Base-by-base conservation (phyloP, 2,113 vertebrate genomes). In the Neogale vison region DNA sequence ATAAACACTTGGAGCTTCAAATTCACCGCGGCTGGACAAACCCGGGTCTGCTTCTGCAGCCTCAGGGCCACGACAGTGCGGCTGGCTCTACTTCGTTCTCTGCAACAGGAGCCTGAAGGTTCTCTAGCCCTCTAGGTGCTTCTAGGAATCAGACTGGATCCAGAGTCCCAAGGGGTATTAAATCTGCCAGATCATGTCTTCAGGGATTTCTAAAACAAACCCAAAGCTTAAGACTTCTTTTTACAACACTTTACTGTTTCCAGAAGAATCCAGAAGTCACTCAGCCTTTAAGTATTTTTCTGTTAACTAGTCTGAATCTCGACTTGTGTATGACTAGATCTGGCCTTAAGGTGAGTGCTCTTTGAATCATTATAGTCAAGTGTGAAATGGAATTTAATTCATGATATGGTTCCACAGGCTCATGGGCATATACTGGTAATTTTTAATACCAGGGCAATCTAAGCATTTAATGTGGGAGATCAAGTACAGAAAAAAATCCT, bases 191-290 rank as follows among this genome's bases (percentile, higher is more conserved):
- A n/a, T 82, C 52, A 77, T 6, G 13, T 95, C 67, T 88, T 94
- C n/a, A 79, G 81, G 72, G 63, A 89, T 93, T 96, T 97, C 39
- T 83, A 90, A 69, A 85, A 71, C 26, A 57, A 94, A 26, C 24
- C 26, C 23, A 88, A 93, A 77, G n/a, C 29, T 88, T 39, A 36
- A 29, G 34, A 81, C 1, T 36, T 85, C 42, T 96, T 86, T 93
- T n/a, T 86, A 47, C 0, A 57, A 83, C 29, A 93, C 12, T 80
- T 95, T 24, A 67, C 55, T 17, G 52, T 84, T 85, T 90, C 26
- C 57, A 69, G 42, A 87, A 93, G 18, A 24, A 86, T n/a, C 5
- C 55, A 82, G 65, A 90, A 87, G 94, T 87, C 81, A 92, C 23
- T 77, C 4, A 79, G 26, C 17, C 39, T 91, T 90, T 59, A 74